Evolutionary conservation across 2,113 vertebrate genomes (phyloP).

Genomic region (Tympanuchus pallidicinctus): DNA sequence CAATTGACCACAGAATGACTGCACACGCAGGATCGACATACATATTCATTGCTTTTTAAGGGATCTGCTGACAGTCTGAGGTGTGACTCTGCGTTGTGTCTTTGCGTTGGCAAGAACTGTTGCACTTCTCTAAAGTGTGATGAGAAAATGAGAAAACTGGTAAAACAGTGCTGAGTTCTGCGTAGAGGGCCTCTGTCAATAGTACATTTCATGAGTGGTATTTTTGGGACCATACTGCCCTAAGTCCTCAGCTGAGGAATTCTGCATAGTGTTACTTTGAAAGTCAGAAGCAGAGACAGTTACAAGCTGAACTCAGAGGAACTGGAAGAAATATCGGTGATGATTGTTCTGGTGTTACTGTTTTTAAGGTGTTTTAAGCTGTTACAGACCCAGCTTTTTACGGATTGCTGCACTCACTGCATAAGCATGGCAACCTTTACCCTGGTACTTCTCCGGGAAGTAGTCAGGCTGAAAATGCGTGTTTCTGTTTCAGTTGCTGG

Average conservation of each 20-base stretch:
- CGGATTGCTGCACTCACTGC: neutral
- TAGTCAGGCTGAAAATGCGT: neutral
- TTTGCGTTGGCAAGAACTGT: neutral
- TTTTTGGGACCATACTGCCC: neutral
- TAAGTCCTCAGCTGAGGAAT: neutral
- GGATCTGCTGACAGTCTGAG: neutral
- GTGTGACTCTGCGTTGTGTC: neutral
- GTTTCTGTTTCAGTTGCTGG: neutral
- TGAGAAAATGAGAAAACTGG: neutral
- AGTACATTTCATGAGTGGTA: neutral
- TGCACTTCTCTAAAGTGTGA: neutral
- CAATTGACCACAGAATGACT: neutral
- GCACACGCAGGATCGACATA: neutral
- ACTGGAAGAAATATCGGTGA: neutral
- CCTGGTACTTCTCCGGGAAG: neutral
- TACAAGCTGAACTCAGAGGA: neutral
- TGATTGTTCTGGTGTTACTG: neutral
- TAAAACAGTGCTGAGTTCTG: neutral
- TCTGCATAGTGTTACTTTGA: neutral
- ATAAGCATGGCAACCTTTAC: neutral
- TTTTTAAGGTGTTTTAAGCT: neutral
- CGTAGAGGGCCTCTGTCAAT: neutral
- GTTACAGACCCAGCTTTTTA: neutral
- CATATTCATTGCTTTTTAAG: rapidly evolving
- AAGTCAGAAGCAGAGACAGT: neutral